These are phyloP conservation scores for Drosophila chauvacae DNA, from an alignment of 1,140 invertebrate species.

Conservation along the genomic window DNA sequence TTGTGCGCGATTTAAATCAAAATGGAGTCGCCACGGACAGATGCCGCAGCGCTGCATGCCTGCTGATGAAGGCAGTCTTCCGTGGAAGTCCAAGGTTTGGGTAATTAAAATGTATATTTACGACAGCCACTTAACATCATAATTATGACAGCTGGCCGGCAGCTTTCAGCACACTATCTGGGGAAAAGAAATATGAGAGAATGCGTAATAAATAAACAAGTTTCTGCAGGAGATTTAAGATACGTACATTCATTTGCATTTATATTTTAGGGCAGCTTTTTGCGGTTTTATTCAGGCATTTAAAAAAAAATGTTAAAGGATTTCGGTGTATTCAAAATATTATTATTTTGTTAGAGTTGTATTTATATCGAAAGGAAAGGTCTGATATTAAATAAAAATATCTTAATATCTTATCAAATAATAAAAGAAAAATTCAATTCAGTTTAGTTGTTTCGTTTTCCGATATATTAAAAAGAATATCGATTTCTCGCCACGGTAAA, in stretches of 20 bases:
- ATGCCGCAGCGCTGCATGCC: slow-evolving; percentile 8
- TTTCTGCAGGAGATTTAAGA: slow-evolving; percentile 9
- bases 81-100: background rate
- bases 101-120: slow-evolving; percentile 78
- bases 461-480: too few relatives aligned
- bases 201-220: slow-evolving; percentile 16
- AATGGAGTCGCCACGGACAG: slow-evolving; percentile 39
- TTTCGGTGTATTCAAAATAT: background rate
- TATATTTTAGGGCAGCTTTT: too few relatives aligned
- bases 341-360: too few relatives aligned
- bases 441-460: too few relatives aligned
- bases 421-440: too few relatives aligned
- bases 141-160: slow-evolving; percentile 59
- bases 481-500: too few relatives aligned
- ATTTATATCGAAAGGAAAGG: too few relatives aligned
- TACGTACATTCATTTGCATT: slow-evolving; percentile 1
- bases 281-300: background rate
- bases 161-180: slow-evolving; percentile 2
- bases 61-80: background rate
- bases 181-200: background rate
- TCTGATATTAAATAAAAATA: too few relatives aligned
- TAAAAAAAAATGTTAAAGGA: too few relatives aligned
- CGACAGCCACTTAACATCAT: slow-evolving; percentile 67
- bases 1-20: slow-evolving; percentile 33
- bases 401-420: too few relatives aligned